Evolutionary conservation across 2,113 vertebrate genomes (phyloP), one percentile per base, ranked within the genome.

Genomic region (Notarius quadriscutis): DNA sequence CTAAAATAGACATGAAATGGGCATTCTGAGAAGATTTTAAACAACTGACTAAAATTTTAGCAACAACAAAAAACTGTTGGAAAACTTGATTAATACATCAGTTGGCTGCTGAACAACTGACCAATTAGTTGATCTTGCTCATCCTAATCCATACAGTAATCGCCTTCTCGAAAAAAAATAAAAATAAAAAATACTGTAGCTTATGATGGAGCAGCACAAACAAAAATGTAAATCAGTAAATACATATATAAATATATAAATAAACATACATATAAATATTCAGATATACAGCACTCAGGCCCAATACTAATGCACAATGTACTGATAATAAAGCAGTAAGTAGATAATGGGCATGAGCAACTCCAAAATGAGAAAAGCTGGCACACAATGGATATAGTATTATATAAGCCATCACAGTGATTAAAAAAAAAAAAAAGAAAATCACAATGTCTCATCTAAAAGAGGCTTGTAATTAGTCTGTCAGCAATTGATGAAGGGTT

Each of bases 401-500:
- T 84, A 78, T 65, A 82, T 62, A 89, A 88, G 63, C 81, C 72
- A 30, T 87, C 15, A 30, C n/a, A 25, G 14, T 25, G 75, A 87
- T n/a, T 25, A 69, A 86, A 72, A 75, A 48, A 74, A 8, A 25
- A 9, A 65, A n/a, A 84, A 57, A 41, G 80, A 85, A 5, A 60
- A 89, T 86, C 58, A 60, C n/a, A 82, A 83, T 77, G 63, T 62
- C 53, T 87, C 85, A 88, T 91, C 57, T 81, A 58, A 85, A 84
- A 83, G 65, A 69, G n/a, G 50, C 41, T 79, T 72, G 89, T 86
- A 91, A 89, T 92, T 92, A 91, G 88, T 85, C 88, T 89, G 88
- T 89, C 90, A 87, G 84, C 84, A 86, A 84, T 82, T 89, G 85
- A 90, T 91, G 89, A 91, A 90, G 60, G 88, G 92, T 94, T 93